phyloP scores from a whole-genome alignment of 1,140 invertebrate species.

The Brachionus sp. region DNA sequence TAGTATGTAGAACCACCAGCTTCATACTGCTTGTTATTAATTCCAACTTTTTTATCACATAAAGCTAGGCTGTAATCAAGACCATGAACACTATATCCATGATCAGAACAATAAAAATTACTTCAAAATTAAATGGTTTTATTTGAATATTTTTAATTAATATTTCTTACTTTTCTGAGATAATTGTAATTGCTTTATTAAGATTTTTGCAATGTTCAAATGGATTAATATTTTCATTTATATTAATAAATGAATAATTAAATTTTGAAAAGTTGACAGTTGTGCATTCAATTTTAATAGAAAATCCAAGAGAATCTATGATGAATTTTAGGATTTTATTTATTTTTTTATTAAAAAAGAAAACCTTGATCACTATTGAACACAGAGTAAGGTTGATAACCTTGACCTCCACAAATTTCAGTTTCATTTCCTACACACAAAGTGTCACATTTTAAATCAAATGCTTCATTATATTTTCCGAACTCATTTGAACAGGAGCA shows the following conservation, averaged over 20 bases:
- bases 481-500: background rate
- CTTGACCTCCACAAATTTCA: background rate
- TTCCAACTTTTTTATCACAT: background rate
- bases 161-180: background rate
- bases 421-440: background rate
- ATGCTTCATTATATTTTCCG: background rate
- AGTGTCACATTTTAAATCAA: background rate
- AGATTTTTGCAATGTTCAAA: background rate
- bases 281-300: background rate
- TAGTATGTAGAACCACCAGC: background rate
- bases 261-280: background rate
- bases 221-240: background rate
- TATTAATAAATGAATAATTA: background rate
- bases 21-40: background rate
- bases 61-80: background rate
- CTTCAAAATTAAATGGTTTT: background rate
- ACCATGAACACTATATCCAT: background rate
- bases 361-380: background rate
- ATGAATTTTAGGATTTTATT: background rate
- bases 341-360: background rate
- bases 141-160: background rate
- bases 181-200: background rate
- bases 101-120: background rate
- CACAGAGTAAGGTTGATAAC: background rate
- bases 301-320: background rate